Evolutionary conservation across 2,888 invertebrate genomes (phyloP), one percentile per base, ranked within the genome.

Genomic region (Fissipunctia ypsillon): DNA sequence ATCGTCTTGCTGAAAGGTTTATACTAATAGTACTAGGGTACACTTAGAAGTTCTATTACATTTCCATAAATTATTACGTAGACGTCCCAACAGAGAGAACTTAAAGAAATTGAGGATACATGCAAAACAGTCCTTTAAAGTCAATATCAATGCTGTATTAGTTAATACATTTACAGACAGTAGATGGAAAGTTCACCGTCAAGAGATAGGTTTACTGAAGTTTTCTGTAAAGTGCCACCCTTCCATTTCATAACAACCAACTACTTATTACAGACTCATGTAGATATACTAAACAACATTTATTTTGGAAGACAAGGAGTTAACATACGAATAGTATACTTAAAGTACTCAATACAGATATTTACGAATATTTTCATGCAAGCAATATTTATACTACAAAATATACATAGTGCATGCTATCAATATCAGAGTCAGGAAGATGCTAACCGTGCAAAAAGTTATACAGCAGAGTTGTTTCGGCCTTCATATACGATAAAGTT

Each of bases 291-390:
- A 92, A 91, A 93, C 88, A 94, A 94, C 96, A 96, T 96, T 96
- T 96, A 96, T 96, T 96, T 96, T 96, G 96, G 96, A 96, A 96
- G 96, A 95, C 93, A 93, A 89, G 87, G 86, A 91, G 90, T 89
- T 91, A 90, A 90, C 84, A 92, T 92, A 93, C 89, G 84, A 86
- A 92, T 85, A 88, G 84, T 86, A 89, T 90, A 90, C 89, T 90
- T 88, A 91, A 75, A 89, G 81, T 89, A 90, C 83, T 89, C 86
- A 80, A 89, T 89, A 86, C 89, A 88, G 85, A 89, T 86, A 83
- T 63, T 84, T 83, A 86, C 80, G 85, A 91, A 93, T 91, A 94
- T 94, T 94, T 94, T 94, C 96, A 96, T 96, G 96, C 96, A 95
- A 96, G 95, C 94, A 84, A 90, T 91, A 89, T 74, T 89, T 89